Conservation (phyloP, 2,888 invertebrate species). For the Troides oblongomaculatus region DNA sequence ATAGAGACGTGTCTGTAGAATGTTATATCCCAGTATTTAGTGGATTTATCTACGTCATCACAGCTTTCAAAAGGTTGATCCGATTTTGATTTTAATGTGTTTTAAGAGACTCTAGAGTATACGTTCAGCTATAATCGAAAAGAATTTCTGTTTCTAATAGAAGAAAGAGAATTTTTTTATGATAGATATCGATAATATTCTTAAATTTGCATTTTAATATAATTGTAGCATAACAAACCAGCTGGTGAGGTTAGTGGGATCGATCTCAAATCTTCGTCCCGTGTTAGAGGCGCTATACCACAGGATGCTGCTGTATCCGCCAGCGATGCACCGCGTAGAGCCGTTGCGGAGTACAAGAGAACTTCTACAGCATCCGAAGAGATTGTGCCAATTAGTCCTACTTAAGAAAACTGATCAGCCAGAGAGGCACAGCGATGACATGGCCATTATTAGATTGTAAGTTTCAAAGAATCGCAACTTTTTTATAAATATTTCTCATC, state of each 20-base stretch:
- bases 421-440: slow-evolving; percentile 84
- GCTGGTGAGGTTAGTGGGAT: slow-evolving; percentile 92
- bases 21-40: too few relatives aligned
- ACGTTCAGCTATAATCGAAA: too few relatives aligned
- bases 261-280: slow-evolving; percentile 91
- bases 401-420: slow-evolving; percentile 82
- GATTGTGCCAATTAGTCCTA: slow-evolving; percentile 87
- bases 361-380: slow-evolving; percentile 87
- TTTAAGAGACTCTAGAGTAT: too few relatives aligned
- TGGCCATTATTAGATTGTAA: slow-evolving; percentile 90
- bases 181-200: background rate
- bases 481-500: too few relatives aligned
- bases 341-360: slow-evolving; percentile 91
- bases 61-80: too few relatives aligned
- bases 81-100: too few relatives aligned
- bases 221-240: slow-evolving; percentile 90
- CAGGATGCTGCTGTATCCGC: slow-evolving; percentile 93
- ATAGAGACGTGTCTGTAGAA: too few relatives aligned
- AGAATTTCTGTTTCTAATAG: too few relatives aligned
- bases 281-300: slow-evolving; percentile 96
- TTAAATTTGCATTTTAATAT: background rate
- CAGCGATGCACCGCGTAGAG: slow-evolving; percentile 90
- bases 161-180: too few relatives aligned
- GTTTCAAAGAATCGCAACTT: slow-evolving; percentile 41
- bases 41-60: too few relatives aligned